These are phyloP conservation scores for Dreissena rostriformis DNA, from an alignment of 1,140 invertebrate species.

Conservation along the genomic window DNA sequence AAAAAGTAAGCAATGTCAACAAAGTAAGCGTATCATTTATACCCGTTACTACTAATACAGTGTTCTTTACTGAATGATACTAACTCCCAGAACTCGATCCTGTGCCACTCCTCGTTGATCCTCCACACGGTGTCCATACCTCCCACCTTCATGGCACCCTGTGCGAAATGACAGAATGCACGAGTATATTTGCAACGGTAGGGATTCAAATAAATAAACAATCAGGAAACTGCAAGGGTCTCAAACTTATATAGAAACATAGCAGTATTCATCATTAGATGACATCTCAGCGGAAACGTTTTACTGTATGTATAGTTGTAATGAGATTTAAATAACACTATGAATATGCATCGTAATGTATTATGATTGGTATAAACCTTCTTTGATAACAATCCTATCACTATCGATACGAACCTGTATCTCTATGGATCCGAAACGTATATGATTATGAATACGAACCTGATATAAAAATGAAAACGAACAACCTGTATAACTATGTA, in stretches of 20 bases:
- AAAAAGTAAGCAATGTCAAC: neutral
- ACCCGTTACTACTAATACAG: neutral
- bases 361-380: neutral
- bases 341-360: neutral
- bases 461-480: no score
- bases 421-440: no score
- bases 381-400: no score
- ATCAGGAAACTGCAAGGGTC: neutral
- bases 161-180: conserved; percentile 64
- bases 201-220: no score
- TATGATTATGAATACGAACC: no score
- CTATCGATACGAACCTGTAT: no score
- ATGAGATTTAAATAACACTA: neutral
- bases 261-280: neutral
- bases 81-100: conserved; percentile 88
- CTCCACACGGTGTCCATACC: conserved; percentile 87
- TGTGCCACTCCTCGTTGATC: conserved; percentile 85
- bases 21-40: no score
- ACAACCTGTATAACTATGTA: no score
- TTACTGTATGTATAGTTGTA: neutral
- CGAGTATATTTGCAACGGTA: neutral
- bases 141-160: conserved; percentile 86
- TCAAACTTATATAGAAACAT: neutral
- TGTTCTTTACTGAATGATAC: conserved; percentile 55
- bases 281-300: neutral